Evolutionary conservation across 2,888 invertebrate species (phyloP), one percentile per base, ranked within the genome.

Genomic region (Drosophila macrospina): DNA sequence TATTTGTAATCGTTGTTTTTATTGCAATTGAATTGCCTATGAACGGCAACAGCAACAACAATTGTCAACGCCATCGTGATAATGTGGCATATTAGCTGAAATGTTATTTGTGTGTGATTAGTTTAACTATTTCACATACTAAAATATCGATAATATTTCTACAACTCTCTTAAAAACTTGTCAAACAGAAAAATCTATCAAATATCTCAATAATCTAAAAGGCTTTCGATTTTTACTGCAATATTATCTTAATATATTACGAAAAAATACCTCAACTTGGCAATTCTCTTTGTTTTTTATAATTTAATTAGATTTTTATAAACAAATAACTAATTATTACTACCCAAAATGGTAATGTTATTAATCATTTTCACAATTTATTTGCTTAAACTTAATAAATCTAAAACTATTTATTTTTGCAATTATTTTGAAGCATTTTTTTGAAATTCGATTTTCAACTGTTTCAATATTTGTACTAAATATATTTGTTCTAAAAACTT

Each of bases 61-160:
- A 65, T 76, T 66, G 62, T 71, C 71, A 76, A 52, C 20, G 59
- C 62, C 77, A 75, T 73, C 37, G 11, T 44, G 45, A 69, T 55
- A 37, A 45, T 51, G 15, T 34, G 28, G 57, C 55, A 64, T 56
- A 30, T 52, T 15, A 55, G 48, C 74, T 75, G 61, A 54, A 75
- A 74, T 57, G 39, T 3, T 36, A 44, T 8, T 45, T 51, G 37
- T 20, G 32, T 16, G 24, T 39, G 5, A 15, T 15, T 63, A 32
- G 4, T 20, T 0, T 16, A 61, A 36, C 11, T 4, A 28, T 52
- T 32, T 42, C 8, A 30, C 11, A 30, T 6, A 20, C n/a, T n/a
- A n/a, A 5, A 30, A 2, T 16, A 28, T 45, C 15, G 15, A 30
- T 11, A n/a, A 42, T 24, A 26, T 15, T 28, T 28, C 8, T 8